Evolutionary conservation across 2,113 vertebrate genomes (phyloP).

Genomic region (Onychostruthus taczanowskii): DNA sequence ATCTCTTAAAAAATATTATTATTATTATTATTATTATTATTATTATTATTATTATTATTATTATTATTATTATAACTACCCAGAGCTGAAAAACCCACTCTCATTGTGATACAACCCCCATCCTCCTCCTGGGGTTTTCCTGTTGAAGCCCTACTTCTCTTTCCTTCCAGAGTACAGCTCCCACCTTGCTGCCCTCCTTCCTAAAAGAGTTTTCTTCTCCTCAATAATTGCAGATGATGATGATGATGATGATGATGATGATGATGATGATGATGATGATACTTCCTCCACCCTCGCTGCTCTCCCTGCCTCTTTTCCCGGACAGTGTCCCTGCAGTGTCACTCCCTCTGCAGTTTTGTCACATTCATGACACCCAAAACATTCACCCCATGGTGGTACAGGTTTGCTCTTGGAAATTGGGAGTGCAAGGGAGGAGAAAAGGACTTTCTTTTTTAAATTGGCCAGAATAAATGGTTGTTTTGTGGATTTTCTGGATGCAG

Average conservation of each 20-base stretch:
- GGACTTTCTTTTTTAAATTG: not conserved
- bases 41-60: no score
- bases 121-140: not conserved
- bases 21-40: no score
- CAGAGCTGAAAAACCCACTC: not conserved
- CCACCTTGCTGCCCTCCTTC: not conserved
- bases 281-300: not conserved
- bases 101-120: not conserved
- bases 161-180: not conserved
- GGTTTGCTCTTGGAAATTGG: not conserved
- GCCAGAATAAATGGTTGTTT: not conserved
- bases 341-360: not conserved
- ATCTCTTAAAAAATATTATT: not conserved
- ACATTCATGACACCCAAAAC: rapidly evolving
- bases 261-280: not conserved
- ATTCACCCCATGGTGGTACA: not conserved
- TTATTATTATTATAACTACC: no score
- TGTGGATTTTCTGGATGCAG: not conserved
- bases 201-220: not conserved
- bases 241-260: not conserved
- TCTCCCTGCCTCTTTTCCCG: not conserved
- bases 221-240: not conserved
- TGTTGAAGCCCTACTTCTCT: not conserved
- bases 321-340: not conserved
- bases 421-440: not conserved